Base-by-base conservation (phyloP, 2,113 vertebrate species). In the Polypterus bichir region DNA sequence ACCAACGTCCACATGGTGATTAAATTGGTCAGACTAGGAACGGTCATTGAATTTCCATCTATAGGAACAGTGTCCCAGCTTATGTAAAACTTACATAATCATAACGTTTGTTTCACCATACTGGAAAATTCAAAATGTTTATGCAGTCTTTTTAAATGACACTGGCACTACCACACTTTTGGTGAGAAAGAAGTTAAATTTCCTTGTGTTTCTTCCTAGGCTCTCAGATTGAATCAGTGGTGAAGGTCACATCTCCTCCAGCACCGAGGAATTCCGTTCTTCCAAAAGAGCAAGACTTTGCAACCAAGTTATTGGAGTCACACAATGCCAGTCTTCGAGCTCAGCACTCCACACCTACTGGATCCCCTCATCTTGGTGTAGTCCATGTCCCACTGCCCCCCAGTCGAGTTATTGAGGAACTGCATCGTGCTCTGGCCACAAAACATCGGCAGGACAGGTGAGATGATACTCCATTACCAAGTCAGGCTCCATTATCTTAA, bases 401-500 rank as follows among this genome's bases (percentile, higher is more conserved):
- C 49, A 98, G 92, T 82, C 91, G 92, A 64, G 92, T 98, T 79
- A 97, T 98, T 2, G 95, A 98, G 75, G 94, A 98, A 73, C 84
- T 97, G 63, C 94, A 98, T 77, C 81, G 93, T 4, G 90, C 95
- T 0, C 80, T 97, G 75, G 94, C 94, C 73, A 90, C 88, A 58
- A 98, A 97, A 74, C 93, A 98, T 58, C 86, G 91, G n/a, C 92
- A 95, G 82, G 93, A 97, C 80, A 96, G 94, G 93, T 94, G 71
- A 70, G 72, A 49, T 3, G 5, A 44, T 8, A 27, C 6, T 27
- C 52, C 5, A 48, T 3, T 4, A 10, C n/a, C n/a, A n/a, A n/a
- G n/a, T n/a, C n/a, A n/a, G n/a, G n/a, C n/a, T n/a, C n/a, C n/a
- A 27, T 27, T 27, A 27, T 27, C 27, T 27, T 27, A 27, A 27